A percentile compares a stretch with the other conserved stretches of the same genome.
Evolutionary conservation across 2,888 invertebrate species (phyloP).

Genomic region (Cephus pulcher): DNA sequence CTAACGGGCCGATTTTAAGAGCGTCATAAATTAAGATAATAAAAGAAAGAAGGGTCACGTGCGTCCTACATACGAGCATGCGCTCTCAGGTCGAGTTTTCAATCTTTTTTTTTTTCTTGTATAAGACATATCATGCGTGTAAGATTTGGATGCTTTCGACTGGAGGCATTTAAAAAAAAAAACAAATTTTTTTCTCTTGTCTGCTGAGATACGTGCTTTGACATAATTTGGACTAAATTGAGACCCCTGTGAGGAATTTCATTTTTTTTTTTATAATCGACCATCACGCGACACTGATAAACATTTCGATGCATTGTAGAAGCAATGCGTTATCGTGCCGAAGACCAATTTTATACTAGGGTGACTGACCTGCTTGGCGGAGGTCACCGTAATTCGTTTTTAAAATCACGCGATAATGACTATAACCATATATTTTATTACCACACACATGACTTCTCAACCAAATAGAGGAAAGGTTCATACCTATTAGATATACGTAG

Average conservation of each 20-base stretch:
- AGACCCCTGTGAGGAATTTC: not conserved
- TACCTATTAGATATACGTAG: not conserved
- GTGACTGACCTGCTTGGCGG: not conserved
- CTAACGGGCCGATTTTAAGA: not conserved
- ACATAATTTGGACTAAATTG: not conserved
- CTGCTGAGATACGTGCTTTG: not conserved
- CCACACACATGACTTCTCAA: conserved; percentile 53
- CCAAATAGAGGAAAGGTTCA: conserved; percentile 33
- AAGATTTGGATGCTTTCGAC: not conserved
- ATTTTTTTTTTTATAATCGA: not conserved
- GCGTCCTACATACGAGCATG: not conserved
- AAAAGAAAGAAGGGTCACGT: not conserved
- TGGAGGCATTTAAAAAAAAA: not conserved
- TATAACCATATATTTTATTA: conserved; percentile 62
- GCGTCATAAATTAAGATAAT: not conserved
- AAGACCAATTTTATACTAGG: conserved; percentile 56
- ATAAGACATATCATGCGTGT: not conserved
- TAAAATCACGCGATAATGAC: conserved; percentile 45
- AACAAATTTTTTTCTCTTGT: not conserved
- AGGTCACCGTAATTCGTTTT: conserved; percentile 20
- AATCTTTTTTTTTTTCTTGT: not conserved
- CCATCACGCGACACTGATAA: not conserved
- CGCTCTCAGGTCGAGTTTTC: not conserved
- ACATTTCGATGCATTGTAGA: not conserved
- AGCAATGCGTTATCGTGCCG: conserved; percentile 19